phyloP scores from a whole-genome alignment of 1,140 invertebrate species.

The Trachelipus rathkii region DNA sequence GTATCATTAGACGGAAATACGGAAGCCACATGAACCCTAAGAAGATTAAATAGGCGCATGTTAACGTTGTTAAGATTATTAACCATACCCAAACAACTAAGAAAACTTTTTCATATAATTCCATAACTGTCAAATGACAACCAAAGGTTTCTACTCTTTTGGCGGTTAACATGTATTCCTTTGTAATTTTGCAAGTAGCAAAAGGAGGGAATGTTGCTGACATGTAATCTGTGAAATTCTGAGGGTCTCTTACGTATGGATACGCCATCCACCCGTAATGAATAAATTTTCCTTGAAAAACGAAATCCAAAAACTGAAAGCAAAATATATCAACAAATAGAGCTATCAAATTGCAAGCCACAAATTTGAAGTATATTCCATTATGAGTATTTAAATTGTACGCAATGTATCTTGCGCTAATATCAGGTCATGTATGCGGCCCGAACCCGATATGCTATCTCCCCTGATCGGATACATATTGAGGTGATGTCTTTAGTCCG shows the following conservation, averaged over 20 bases:
- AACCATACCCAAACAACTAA: slow-evolving; percentile 27
- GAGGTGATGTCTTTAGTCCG: no score
- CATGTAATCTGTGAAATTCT: slow-evolving; percentile 30
- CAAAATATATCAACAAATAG: slow-evolving; percentile 29
- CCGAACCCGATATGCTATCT: no score
- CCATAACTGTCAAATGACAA: slow-evolving; percentile 31
- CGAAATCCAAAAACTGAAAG: slow-evolving; percentile 27
- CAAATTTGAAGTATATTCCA: slow-evolving; percentile 30
- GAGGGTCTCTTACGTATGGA: slow-evolving; percentile 23
- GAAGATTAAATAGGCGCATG: slow-evolving; percentile 28
- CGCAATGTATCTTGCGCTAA: slow-evolving; percentile 23
- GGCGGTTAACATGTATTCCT: slow-evolving; percentile 21
- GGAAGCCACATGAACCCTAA: slow-evolving; percentile 31
- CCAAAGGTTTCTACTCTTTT: slow-evolving; percentile 19
- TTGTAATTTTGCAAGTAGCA: slow-evolving; percentile 19
- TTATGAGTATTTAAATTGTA: slow-evolving; percentile 29
- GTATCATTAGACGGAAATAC: slow-evolving; percentile 24
- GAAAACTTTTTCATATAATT: slow-evolving; percentile 30
- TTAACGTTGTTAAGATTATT: slow-evolving; percentile 24
- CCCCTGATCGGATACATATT: no score
- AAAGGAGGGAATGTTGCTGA: slow-evolving; percentile 27
- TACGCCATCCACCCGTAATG: slow-evolving; percentile 29
- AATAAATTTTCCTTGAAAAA: slow-evolving; percentile 25
- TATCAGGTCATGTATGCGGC: no score
- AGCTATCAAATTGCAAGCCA: slow-evolving; percentile 27